A percentile compares a stretch with the other conserved stretches of the same genome.
These are phyloP conservation scores for Parasteatoda tepidariorum DNA, from an alignment of 1,140 invertebrate species.

Conservation along the genomic window DNA sequence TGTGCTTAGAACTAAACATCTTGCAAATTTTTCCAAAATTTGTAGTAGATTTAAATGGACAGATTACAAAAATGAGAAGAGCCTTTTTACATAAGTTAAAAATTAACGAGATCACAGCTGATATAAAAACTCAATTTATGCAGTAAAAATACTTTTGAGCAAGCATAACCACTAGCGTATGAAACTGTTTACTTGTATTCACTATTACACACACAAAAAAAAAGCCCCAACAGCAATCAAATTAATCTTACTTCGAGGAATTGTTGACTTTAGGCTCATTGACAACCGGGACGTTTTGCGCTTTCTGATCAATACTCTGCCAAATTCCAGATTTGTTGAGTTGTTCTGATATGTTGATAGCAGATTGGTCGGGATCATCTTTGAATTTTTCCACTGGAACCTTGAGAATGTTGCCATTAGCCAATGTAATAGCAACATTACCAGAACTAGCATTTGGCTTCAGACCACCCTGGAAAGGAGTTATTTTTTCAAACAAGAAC, in stretches of 20 bases:
- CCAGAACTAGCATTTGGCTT: slow-evolving; percentile 68
- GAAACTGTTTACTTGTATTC: no score
- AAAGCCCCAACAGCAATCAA: no score
- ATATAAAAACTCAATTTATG: no score
- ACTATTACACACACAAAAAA: no score
- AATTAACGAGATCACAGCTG: no score
- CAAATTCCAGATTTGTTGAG: slow-evolving; percentile 93
- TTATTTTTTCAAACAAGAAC: slow-evolving; percentile 37
- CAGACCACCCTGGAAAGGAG: slow-evolving; percentile 53
- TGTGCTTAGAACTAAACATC: no score
- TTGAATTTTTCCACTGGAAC: slow-evolving; percentile 79
- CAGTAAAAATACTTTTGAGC: no score
- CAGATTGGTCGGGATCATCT: slow-evolving; percentile 60
- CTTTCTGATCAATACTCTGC: slow-evolving; percentile 86
- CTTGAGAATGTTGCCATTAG: slow-evolving; percentile 92
- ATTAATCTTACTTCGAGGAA: slow-evolving; percentile 45
- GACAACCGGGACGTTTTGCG: slow-evolving; percentile 58
- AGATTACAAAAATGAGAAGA: no score
- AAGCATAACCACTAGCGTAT: no score
- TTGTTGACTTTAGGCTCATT: slow-evolving; percentile 49
- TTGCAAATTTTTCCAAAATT: no score
- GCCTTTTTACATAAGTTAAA: no score
- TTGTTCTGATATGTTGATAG: slow-evolving; percentile 92
- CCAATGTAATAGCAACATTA: slow-evolving; percentile 86
- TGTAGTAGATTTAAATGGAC: no score